These are phyloP conservation scores for Sternotherus odoratus DNA, from an alignment of 2,797 vertebrate species.

Conservation along the genomic window DNA sequence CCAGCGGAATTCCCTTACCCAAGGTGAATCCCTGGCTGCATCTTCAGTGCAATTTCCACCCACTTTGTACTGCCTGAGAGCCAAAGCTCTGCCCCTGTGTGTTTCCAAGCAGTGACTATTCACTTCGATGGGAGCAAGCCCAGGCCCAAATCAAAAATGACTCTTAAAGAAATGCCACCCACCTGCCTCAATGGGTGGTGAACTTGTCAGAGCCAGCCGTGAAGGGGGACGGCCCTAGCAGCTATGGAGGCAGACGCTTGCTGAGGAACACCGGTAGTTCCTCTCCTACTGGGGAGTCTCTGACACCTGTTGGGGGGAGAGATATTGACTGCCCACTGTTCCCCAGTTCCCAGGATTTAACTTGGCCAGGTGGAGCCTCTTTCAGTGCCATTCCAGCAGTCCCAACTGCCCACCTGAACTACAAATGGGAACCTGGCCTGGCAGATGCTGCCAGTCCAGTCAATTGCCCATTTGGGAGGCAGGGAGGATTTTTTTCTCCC, in stretches of 20 bases:
- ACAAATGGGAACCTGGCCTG: not conserved
- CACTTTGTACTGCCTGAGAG: not conserved
- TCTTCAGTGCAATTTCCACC: not conserved
- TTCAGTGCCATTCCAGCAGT: not conserved
- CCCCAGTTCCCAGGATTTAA: not conserved
- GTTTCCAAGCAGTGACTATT: not conserved
- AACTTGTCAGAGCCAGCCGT: not conserved
- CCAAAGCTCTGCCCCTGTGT: not conserved
- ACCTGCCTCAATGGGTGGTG: not conserved
- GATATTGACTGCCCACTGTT: not conserved
- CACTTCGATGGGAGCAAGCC: not conserved
- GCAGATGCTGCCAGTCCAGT: not conserved
- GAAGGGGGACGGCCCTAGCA: no score
- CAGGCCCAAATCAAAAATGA: not conserved
- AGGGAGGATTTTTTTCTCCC: not conserved
- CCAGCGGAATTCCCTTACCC: not conserved
- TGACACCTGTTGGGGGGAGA: not conserved
- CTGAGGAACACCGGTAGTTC: not conserved
- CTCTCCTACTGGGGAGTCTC: not conserved
- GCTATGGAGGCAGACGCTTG: not conserved
- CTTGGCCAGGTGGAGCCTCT: no score
- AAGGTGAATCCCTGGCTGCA: not conserved
- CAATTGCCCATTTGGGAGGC: not conserved
- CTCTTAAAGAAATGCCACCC: not conserved
- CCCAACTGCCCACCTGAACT: not conserved